Conservation (phyloP, 2,797 vertebrate species). For the Chaetodon trifasciatus region DNA sequence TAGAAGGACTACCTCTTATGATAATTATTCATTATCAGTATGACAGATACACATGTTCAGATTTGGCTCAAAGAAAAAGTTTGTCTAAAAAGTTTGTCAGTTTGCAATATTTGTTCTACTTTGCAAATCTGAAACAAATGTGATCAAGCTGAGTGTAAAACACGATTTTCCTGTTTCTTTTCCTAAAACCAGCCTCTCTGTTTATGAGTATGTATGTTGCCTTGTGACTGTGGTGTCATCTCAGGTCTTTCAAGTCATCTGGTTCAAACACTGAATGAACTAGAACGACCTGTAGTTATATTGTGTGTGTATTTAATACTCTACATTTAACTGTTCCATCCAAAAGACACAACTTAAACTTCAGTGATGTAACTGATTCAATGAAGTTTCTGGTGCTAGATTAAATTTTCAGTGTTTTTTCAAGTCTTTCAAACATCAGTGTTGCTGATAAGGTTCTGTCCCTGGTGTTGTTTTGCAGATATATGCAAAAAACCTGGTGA, state of each 20-base stretch:
- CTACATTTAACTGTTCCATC: slow-evolving; percentile 35
- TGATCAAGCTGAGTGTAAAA: slow-evolving; percentile 27
- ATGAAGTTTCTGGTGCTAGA: background rate
- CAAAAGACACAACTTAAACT: slow-evolving; percentile 24
- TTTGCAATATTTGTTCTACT: background rate
- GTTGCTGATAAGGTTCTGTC: slow-evolving; percentile 32
- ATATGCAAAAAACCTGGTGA: slow-evolving; percentile 99
- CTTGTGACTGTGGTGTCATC: slow-evolving; percentile 58
- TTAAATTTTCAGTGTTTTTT: background rate
- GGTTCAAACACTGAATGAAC: slow-evolving; percentile 45
- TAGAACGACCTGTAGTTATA: slow-evolving; percentile 46
- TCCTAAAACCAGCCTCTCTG: slow-evolving; percentile 44
- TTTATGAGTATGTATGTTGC: slow-evolving; percentile 59
- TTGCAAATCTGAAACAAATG: slow-evolving; percentile 32
- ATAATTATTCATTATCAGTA: background rate
- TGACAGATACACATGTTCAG: slow-evolving; percentile 15
- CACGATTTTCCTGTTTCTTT: slow-evolving; percentile 40
- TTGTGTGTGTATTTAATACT: slow-evolving; percentile 18
- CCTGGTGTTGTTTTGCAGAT: slow-evolving; percentile 87
- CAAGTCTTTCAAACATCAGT: background rate
- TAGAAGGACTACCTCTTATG: background rate
- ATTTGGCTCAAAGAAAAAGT: slow-evolving; percentile 11
- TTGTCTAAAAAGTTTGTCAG: slow-evolving; percentile 12
- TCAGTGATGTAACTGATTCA: background rate
- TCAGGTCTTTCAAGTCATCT: slow-evolving; percentile 60